These are phyloP conservation scores for Enteromius anoplus DNA, from an alignment of 2,797 vertebrate species.

Conservation along the genomic window DNA sequence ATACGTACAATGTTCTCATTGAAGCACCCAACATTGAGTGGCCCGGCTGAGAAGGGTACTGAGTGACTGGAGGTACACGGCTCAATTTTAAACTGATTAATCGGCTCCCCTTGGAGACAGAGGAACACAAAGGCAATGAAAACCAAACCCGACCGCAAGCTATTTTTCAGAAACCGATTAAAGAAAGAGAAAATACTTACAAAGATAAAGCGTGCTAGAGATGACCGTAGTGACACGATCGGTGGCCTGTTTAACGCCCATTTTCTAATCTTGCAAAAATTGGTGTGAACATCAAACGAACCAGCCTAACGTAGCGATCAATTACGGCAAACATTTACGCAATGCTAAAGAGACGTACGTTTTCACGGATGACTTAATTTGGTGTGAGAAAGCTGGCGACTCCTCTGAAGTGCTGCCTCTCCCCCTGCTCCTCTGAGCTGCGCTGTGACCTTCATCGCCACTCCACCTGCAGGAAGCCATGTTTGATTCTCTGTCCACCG, in stretches of 20 bases:
- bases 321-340: slow-evolving; percentile 33
- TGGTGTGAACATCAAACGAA: background rate
- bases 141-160: slow-evolving; percentile 51
- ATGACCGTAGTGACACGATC: slow-evolving; percentile 21
- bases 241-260: background rate
- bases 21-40: slow-evolving; percentile 52
- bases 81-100: slow-evolving; percentile 67
- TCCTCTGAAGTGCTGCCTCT: slow-evolving; percentile 72
- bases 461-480: slow-evolving; percentile 90
- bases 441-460: slow-evolving; percentile 81
- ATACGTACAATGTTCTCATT: slow-evolving; percentile 67
- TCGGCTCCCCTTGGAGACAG: slow-evolving; percentile 48
- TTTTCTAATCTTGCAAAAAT: background rate
- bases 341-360: slow-evolving; percentile 46
- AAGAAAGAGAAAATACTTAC: slow-evolving; percentile 24
- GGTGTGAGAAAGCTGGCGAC: slow-evolving; percentile 75
- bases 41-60: slow-evolving; percentile 34
- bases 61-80: slow-evolving; percentile 34
- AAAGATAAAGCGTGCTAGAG: background rate
- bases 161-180: background rate
- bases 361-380: slow-evolving; percentile 87
- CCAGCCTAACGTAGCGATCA: slow-evolving; percentile 40
- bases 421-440: slow-evolving; percentile 72
- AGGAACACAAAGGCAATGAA: slow-evolving; percentile 60
- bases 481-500: slow-evolving; percentile 85